A percentile compares a stretch with the other conserved stretches of the same genome.
These are phyloP conservation scores for Genyomyrus donnyi DNA, from an alignment of 2,113 vertebrate genomes.

Conservation along the genomic window DNA sequence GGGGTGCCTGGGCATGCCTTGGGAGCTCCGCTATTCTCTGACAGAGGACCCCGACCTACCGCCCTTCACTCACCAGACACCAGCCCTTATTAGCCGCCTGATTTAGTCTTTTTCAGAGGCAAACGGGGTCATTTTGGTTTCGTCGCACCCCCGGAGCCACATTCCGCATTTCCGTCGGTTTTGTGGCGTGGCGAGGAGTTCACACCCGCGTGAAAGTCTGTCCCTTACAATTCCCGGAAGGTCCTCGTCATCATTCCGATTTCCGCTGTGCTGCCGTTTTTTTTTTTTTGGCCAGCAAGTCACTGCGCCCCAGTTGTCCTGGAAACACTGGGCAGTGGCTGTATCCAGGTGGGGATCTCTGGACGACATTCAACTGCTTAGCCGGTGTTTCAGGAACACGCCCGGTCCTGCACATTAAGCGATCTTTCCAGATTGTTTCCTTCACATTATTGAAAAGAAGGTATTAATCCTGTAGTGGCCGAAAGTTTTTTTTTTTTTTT, in stretches of 20 bases:
- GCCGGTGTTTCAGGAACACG: slow-evolving; percentile 28
- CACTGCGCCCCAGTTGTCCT: not conserved
- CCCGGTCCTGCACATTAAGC: slow-evolving; percentile 20
- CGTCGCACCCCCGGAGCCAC: not conserved
- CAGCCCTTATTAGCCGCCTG: not conserved
- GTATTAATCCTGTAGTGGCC: not conserved
- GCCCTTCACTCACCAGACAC: not conserved
- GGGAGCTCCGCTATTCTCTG: not conserved
- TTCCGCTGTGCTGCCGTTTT: not conserved
- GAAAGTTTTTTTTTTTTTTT: not conserved
- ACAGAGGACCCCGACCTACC: not conserved
- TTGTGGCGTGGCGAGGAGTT: not conserved
- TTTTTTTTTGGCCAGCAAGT: not conserved
- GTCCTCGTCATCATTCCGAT: not conserved
- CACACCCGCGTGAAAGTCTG: not conserved
- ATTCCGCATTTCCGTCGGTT: not conserved
- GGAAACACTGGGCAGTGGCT: slow-evolving; percentile 29
- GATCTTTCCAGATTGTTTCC: slow-evolving; percentile 35
- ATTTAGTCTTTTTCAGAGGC: not conserved
- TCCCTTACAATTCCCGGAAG: not conserved
- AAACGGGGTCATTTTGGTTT: not conserved
- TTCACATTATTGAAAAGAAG: slow-evolving; percentile 5
- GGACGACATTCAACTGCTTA: slow-evolving; percentile 37
- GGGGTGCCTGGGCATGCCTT: not conserved
- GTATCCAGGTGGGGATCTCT: slow-evolving; percentile 37